Evolutionary conservation across 2,888 invertebrate genomes (phyloP).

Genomic region (Eucriotettix oculatus): DNA sequence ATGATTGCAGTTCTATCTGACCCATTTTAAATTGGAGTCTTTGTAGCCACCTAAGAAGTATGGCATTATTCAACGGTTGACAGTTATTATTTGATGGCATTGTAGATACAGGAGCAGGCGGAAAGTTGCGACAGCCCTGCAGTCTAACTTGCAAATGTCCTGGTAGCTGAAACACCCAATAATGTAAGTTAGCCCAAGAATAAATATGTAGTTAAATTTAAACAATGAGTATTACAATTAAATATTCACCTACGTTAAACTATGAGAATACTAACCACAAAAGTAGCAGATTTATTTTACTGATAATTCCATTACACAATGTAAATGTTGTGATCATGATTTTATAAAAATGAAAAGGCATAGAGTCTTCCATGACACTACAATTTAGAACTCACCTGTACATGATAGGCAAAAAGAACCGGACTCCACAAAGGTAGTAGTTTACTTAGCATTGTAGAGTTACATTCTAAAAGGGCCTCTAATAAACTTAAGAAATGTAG

Average conservation of each 20-base stretch:
- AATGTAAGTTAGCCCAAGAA: no score
- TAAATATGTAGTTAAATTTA: no score
- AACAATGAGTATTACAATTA: no score
- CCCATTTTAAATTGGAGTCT: conserved; percentile 95
- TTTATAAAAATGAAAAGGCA: no score
- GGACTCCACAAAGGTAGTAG: conserved; percentile 92
- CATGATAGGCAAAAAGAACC: conserved; percentile 80
- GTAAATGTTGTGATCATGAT: no score
- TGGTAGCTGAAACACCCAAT: conserved; percentile 45
- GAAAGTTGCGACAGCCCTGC: conserved; percentile 74
- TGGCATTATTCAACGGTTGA: conserved; percentile 26
- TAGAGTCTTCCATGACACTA: no score
- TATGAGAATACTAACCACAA: no score
- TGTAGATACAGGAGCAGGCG: conserved; percentile 35
- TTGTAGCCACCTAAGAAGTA: conserved; percentile 69
- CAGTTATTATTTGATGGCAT: conserved; percentile 18
- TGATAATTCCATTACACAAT: no score
- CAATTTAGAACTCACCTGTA: conserved; percentile 49
- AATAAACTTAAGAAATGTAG: conserved; percentile 87
- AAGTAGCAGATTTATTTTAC: no score
- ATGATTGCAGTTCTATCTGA: conserved; percentile 86
- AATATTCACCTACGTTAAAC: no score
- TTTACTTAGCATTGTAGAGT: conserved; percentile 81
- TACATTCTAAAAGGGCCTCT: conserved; percentile 88
- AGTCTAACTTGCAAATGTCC: conserved; percentile 74